These are phyloP conservation scores for Chrysochloris asiatica DNA, from an alignment of 2,113 vertebrate genomes.

Conservation along the genomic window DNA sequence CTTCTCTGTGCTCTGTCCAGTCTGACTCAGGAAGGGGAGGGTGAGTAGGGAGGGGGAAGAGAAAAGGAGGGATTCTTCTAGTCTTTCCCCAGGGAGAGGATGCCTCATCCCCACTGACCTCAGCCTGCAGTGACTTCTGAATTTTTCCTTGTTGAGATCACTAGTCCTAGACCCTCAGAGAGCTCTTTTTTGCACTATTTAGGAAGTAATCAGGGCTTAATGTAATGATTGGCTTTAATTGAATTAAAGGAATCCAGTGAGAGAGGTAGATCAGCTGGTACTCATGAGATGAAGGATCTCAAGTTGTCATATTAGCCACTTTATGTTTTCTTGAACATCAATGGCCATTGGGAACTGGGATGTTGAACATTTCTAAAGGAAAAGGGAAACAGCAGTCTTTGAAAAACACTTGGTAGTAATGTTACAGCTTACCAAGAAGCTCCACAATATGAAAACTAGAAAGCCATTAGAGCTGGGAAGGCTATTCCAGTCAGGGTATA, in stretches of 20 bases:
- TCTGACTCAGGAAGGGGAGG: slow-evolving; percentile 48
- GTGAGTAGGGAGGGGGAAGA: neutral
- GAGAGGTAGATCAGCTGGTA: neutral
- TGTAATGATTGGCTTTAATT: neutral
- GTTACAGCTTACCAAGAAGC: slow-evolving; percentile 63
- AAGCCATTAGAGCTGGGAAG: slow-evolving; percentile 74
- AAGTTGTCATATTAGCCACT: neutral
- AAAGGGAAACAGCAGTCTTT: slow-evolving; percentile 71
- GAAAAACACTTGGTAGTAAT: slow-evolving; percentile 71
- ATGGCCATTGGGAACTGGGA: neutral
- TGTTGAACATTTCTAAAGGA: slow-evolving; percentile 66
- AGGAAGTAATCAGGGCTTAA: slow-evolving; percentile 35
- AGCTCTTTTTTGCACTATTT: slow-evolving; percentile 14
- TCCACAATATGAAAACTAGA: slow-evolving; percentile 65
- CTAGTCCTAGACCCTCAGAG: slow-evolving; percentile 50
- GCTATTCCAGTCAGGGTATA: slow-evolving; percentile 67
- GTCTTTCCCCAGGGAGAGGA: slow-evolving; percentile 55
- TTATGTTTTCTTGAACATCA: slow-evolving; percentile 34
- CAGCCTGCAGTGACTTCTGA: slow-evolving; percentile 52
- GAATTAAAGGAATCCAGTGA: slow-evolving; percentile 22
- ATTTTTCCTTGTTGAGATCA: slow-evolving; percentile 70
- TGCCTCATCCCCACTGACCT: slow-evolving; percentile 62
- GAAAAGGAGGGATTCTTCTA: slow-evolving; percentile 31
- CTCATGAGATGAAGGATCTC: neutral
- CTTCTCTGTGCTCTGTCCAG: slow-evolving; percentile 30